Evolutionary conservation across 2,888 invertebrate species (phyloP), one percentile per base, ranked within the genome.

Genomic region (Microchrysa polita): DNA sequence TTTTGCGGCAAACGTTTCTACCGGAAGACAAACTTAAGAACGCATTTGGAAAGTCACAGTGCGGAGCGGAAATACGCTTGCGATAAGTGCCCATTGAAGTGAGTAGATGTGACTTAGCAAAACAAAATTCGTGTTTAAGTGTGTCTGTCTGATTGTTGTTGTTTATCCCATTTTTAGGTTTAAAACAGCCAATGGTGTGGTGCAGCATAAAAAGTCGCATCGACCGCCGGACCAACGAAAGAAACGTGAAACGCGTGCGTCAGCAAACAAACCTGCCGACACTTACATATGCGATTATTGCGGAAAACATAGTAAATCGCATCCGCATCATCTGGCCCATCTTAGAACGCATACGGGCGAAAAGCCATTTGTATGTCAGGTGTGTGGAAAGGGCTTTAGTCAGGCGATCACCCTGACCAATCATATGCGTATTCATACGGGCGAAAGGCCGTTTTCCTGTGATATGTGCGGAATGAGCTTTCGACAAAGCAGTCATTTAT

Each of bases 121-220:
- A n/a, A n/a, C n/a, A n/a, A n/a, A n/a, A n/a, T n/a, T n/a, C n/a
- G n/a, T n/a, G n/a, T n/a, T n/a, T n/a, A n/a, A n/a, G n/a, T n/a
- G n/a, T n/a, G n/a, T n/a, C n/a, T n/a, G 7, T 7, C 7, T 34
- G 27, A 34, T 34, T 7, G 27, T 34, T 7, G 27, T 34, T 34
- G 4, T 34, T 34, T 34, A 34, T 34, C 7, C n/a, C 57, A 52
- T 18, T 71, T 71, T 40, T 18, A 75, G 75, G 34, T 78, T 75
- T 63, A 78, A 76, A 48, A 75, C 76, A 1, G 16, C 63, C 14
- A 73, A 65, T 9, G 75, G 76, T 55, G 44, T 78, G 34, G 74
- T 74, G 48, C 42, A 72, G 7, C 77, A 78, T 72, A 72, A 74
- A 40, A 72, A 74, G 20, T 48, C 71, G 5, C 77, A 77, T 73